Evolutionary conservation across 2,888 invertebrate species (phyloP).

Genomic region (Zootermopsis nevadensis): DNA sequence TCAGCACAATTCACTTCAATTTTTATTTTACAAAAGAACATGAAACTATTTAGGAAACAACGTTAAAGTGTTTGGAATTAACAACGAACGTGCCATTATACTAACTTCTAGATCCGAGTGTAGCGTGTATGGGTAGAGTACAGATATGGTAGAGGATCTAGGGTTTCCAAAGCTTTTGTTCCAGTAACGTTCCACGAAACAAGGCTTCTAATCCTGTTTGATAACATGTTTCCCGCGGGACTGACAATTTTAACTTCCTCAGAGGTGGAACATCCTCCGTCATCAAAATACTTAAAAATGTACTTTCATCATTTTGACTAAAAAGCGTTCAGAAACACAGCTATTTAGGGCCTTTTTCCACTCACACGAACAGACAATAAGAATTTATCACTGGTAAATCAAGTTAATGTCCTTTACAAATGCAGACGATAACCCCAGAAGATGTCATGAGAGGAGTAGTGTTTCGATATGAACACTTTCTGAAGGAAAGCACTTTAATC

Average conservation of each 20-base stretch:
- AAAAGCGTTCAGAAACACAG: too few relatives aligned
- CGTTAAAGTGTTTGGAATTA: neutral
- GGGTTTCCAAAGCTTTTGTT: slow-evolving; percentile 23
- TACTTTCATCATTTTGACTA: too few relatives aligned
- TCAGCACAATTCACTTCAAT: neutral
- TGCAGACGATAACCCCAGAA: too few relatives aligned
- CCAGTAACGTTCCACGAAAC: neutral
- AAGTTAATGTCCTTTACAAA: too few relatives aligned
- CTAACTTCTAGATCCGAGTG: slow-evolving; percentile 40
- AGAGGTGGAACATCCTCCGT: neutral
- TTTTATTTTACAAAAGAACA: neutral
- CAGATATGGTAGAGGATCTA: slow-evolving; percentile 45
- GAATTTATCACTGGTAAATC: too few relatives aligned
- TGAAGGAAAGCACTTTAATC: too few relatives aligned
- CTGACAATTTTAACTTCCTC: slow-evolving; percentile 7
- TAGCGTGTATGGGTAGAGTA: neutral
- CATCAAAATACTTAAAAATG: too few relatives aligned
- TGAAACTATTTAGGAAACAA: neutral
- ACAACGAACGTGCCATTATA: neutral
- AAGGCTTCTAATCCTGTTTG: slow-evolving; percentile 5
- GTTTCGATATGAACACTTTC: too few relatives aligned
- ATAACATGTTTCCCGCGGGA: slow-evolving; percentile 7
- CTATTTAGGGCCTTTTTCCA: too few relatives aligned
- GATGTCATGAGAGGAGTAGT: too few relatives aligned
- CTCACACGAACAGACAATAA: too few relatives aligned